Evolutionary conservation across 2,797 vertebrate genomes (phyloP).

Genomic region (Helostoma temminkii): DNA sequence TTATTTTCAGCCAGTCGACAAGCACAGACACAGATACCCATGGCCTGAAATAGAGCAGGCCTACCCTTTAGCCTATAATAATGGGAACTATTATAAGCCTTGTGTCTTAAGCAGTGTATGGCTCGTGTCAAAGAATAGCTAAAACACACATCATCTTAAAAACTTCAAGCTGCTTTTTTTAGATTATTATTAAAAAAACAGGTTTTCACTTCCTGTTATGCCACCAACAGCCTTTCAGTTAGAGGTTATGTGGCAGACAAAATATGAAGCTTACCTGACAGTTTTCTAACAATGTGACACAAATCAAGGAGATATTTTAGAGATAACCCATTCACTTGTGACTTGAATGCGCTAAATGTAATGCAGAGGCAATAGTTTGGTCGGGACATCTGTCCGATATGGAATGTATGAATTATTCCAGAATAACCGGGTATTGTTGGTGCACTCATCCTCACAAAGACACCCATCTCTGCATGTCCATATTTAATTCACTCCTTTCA

Average conservation of each 20-base stretch:
- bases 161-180: slow-evolving; percentile 79
- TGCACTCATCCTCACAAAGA: slow-evolving; percentile 77
- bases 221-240: slow-evolving; percentile 27
- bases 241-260: slow-evolving; percentile 34
- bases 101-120: slow-evolving; percentile 73
- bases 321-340: slow-evolving; percentile 52
- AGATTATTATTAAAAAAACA: slow-evolving; percentile 77
- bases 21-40: slow-evolving; percentile 71
- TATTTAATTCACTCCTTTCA: slow-evolving; percentile 79
- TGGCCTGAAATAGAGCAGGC: slow-evolving; percentile 80
- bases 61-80: slow-evolving; percentile 80
- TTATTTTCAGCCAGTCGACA: slow-evolving; percentile 76
- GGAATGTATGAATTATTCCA: slow-evolving; percentile 79
- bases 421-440: slow-evolving; percentile 69
- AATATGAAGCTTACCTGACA: slow-evolving; percentile 17
- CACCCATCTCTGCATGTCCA: slow-evolving; percentile 73
- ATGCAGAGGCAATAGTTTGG: slow-evolving; percentile 41
- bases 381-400: slow-evolving; percentile 64
- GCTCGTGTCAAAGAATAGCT: slow-evolving; percentile 52
- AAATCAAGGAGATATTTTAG: slow-evolving; percentile 27
- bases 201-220: slow-evolving; percentile 59
- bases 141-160: slow-evolving; percentile 67
- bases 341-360: slow-evolving; percentile 39
- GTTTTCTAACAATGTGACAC: slow-evolving; percentile 20
- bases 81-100: slow-evolving; percentile 76